These are phyloP conservation scores for Turdus rufiventris DNA, from an alignment of 2,113 vertebrate genomes.

Conservation along the genomic window DNA sequence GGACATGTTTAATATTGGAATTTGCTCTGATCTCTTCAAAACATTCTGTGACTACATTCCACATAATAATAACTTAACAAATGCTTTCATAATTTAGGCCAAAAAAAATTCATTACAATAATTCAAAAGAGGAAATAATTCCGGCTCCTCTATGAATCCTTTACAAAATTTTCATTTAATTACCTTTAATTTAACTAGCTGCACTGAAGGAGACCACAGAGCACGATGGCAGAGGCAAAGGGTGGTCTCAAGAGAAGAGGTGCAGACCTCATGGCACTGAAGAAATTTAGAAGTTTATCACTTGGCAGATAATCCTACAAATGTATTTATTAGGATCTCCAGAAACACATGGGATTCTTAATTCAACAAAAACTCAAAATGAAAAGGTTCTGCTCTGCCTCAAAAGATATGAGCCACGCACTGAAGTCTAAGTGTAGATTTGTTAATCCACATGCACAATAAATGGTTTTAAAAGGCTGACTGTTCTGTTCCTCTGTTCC, in stretches of 20 bases:
- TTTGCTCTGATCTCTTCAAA: neutral
- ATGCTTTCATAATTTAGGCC: neutral
- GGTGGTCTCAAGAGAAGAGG: neutral
- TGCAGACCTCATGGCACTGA: neutral
- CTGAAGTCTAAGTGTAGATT: neutral
- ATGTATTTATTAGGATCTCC: neutral
- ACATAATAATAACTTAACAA: neutral
- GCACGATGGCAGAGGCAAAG: neutral
- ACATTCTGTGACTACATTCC: neutral
- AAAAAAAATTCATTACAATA: accelerated
- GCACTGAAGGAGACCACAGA: neutral
- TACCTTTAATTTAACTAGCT: neutral
- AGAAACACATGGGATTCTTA: neutral
- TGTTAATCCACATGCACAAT: neutral
- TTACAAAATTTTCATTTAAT: neutral
- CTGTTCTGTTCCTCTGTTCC: neutral
- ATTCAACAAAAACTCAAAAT: neutral
- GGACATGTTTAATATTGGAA: neutral
- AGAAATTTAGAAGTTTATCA: neutral
- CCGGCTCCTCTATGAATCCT: neutral
- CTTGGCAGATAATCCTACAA: neutral
- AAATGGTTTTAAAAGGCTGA: neutral
- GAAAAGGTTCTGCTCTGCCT: neutral
- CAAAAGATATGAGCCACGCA: neutral
- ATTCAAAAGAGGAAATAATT: neutral